A percentile compares a stretch with the other conserved stretches of the same genome.
Conservation (phyloP, 2,113 vertebrate genomes). For the Menura novaehollandiae region DNA sequence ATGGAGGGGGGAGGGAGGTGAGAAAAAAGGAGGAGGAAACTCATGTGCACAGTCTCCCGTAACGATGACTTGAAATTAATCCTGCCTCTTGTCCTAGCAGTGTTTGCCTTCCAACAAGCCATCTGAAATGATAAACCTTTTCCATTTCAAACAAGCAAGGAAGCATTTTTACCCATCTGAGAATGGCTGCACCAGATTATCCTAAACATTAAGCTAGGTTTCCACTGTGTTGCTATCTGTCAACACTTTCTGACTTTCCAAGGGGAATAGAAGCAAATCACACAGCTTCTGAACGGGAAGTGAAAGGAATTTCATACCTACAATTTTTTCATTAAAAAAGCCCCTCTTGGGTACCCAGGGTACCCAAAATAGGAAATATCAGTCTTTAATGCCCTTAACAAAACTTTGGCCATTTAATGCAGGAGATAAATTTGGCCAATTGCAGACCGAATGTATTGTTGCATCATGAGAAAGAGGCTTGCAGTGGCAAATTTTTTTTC, state of each 20-base stretch:
- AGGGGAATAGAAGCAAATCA: not conserved
- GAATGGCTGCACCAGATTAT: not conserved
- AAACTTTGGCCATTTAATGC: not conserved
- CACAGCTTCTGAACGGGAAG: not conserved
- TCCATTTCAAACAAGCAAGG: not conserved
- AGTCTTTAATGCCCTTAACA: not conserved
- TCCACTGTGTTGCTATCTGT: not conserved
- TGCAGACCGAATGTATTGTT: not conserved
- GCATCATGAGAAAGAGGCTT: not conserved
- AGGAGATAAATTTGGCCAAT: not conserved
- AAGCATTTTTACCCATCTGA: not conserved
- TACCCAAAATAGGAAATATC: not conserved
- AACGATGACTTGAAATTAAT: not conserved
- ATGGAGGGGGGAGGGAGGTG: rapidly evolving
- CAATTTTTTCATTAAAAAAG: not conserved
- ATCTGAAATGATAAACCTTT: not conserved
- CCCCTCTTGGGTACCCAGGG: not conserved
- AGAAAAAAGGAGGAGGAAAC: not conserved
- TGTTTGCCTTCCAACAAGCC: not conserved
- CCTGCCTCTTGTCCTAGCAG: not conserved
- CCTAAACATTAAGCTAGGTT: not conserved
- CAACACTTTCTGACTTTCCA: not conserved
- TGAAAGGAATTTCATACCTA: not conserved
- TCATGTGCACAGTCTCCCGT: rapidly evolving
- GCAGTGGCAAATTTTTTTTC: not conserved